Evolutionary conservation across 2,888 invertebrate genomes (phyloP), one percentile per base, ranked within the genome.

Genomic region (Trichopria drosophilae): DNA sequence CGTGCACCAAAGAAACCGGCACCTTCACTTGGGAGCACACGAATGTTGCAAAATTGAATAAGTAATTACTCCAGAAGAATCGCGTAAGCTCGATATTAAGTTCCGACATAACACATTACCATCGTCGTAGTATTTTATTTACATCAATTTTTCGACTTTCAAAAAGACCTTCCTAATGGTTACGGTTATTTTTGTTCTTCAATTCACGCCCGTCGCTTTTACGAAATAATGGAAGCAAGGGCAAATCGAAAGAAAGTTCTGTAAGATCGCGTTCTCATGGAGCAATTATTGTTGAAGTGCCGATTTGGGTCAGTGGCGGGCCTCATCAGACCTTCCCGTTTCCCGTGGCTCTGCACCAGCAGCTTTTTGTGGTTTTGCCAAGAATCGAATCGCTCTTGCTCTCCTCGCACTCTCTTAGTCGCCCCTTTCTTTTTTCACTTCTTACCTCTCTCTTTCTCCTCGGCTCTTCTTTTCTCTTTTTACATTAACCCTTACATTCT

Each of bases 221-320:
- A n/a, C n/a, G n/a, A n/a, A n/a, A n/a, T n/a, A n/a, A n/a, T n/a
- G n/a, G n/a, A n/a, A n/a, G n/a, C n/a, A n/a, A n/a, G n/a, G n/a
- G n/a, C n/a, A n/a, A n/a, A n/a, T n/a, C n/a, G 32, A 49, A 37
- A 32, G 55, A 58, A 58, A 59, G 60, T 54, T 66, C 55, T 51
- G 55, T 53, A 53, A 58, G 59, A 62, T 59, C 57, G 58, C 61
- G 63, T 64, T 66, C 64, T 67, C 63, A 65, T 59, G 66, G 58
- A 58, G 55, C 62, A 48, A 58, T 57, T 57, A 63, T 66, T 65
- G 63, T 66, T 63, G 57, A 54, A 57, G 55, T 54, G 37, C 55
- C 58, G 59, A 68, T 69, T 63, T 69, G 60, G 67, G 67, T 68
- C 69, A 67, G 59, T 65, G 63, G 60, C 59, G 63, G 61, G 61